Percentiles rank a stretch among this genome's conserved stretches.
Evolutionary conservation across 2,113 vertebrate species (phyloP).

Genomic region (Gobius niger): DNA sequence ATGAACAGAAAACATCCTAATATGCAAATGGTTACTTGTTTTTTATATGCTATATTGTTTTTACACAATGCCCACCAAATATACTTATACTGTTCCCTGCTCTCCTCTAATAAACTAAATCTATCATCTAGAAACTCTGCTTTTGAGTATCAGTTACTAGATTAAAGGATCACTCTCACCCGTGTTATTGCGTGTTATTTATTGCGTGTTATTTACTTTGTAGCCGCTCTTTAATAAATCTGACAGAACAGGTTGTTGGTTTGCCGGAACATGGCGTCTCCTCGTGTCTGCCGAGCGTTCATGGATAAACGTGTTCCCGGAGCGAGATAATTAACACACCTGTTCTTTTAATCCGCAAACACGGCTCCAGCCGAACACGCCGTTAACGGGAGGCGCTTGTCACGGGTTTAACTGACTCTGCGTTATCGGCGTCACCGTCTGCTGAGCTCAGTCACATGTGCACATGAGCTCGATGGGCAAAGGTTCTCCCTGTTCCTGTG

Average conservation of each 20-base stretch:
- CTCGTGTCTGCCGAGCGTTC: background rate
- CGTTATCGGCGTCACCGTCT: background rate
- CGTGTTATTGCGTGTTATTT: too few relatives aligned
- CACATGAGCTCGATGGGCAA: too few relatives aligned
- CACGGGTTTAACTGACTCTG: background rate
- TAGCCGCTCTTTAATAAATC: background rate
- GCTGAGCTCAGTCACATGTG: background rate
- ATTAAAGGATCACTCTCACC: too few relatives aligned
- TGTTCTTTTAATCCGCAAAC: conserved; percentile 1
- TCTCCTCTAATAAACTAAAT: too few relatives aligned
- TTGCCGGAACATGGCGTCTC: background rate
- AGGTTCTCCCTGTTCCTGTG: too few relatives aligned
- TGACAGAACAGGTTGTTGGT: background rate
- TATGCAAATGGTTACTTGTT: too few relatives aligned
- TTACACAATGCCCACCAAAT: too few relatives aligned
- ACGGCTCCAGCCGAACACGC: background rate
- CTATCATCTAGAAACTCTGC: too few relatives aligned
- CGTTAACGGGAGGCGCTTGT: background rate
- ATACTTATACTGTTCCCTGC: too few relatives aligned
- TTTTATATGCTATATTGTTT: too few relatives aligned
- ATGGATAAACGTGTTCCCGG: background rate
- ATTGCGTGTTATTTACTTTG: background rate
- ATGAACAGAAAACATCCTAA: too few relatives aligned
- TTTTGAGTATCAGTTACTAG: too few relatives aligned
- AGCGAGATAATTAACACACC: background rate